These are phyloP conservation scores for Sciurus vulgaris DNA, from an alignment of 2,797 vertebrate genomes.

Conservation along the genomic window DNA sequence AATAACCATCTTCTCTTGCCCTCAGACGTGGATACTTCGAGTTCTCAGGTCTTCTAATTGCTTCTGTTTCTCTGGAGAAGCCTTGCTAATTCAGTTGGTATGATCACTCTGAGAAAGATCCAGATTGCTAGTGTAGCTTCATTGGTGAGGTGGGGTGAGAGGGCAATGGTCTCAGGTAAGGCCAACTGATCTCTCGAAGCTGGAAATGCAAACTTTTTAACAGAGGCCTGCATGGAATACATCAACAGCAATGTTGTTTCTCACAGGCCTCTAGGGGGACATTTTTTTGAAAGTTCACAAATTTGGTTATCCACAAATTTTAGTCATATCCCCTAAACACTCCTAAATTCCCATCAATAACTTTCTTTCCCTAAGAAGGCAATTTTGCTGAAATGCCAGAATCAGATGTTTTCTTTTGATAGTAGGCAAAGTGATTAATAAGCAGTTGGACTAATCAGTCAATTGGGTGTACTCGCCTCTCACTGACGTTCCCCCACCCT, in stretches of 20 bases:
- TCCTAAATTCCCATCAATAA: neutral
- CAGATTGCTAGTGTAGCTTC: neutral
- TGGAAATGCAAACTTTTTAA: neutral
- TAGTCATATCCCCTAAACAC: neutral
- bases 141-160: neutral
- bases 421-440: neutral
- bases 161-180: neutral
- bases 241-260: neutral
- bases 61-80: neutral
- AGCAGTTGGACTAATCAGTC: neutral
- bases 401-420: conserved; percentile 4
- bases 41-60: neutral
- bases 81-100: neutral
- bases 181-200: neutral
- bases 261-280: neutral
- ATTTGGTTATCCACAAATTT: neutral
- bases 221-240: neutral
- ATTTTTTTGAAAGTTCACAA: neutral
- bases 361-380: neutral
- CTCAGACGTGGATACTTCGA: neutral
- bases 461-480: neutral
- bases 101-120: neutral
- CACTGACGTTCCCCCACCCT: neutral
- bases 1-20: neutral
- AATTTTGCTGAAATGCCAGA: neutral